Conservation (phyloP, 2,113 vertebrate species). For the Melanostigma gelatinosum region DNA sequence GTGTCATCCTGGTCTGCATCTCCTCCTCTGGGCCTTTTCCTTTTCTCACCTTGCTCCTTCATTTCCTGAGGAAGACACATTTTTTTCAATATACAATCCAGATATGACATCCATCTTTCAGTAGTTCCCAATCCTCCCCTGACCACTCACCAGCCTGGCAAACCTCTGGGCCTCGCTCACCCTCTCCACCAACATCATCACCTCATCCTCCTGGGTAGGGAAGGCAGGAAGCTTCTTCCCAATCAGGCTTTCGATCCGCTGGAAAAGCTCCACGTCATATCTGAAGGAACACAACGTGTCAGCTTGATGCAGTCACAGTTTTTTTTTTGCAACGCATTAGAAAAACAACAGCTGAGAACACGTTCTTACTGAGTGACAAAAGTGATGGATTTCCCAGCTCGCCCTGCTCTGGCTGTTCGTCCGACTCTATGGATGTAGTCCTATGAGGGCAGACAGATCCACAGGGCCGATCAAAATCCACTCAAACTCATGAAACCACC, state of each 20-base stretch:
- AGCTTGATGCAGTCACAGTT: not conserved
- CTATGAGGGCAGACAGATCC: conserved; percentile 72
- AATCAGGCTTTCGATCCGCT: conserved; percentile 95
- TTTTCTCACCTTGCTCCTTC: conserved; percentile 91
- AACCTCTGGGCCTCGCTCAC: conserved; percentile 95
- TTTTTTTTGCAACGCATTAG: not conserved
- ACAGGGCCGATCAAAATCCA: not conserved
- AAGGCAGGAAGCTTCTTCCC: conserved; percentile 97
- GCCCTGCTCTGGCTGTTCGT: conserved; percentile 94
- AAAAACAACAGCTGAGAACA: not conserved
- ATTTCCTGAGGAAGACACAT: conserved; percentile 85
- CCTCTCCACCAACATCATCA: conserved; percentile 97
- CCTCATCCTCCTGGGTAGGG: conserved; percentile 95
- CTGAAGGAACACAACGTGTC: conserved; percentile 68
- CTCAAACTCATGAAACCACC: not conserved
- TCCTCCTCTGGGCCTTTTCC: conserved; percentile 83
- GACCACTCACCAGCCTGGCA: conserved; percentile 88
- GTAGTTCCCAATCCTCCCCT: not conserved
- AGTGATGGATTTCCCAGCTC: conserved; percentile 96
- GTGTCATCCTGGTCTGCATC: conserved; percentile 83
- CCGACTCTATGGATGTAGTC: conserved; percentile 99
- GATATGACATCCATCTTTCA: not conserved
- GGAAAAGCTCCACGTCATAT: conserved; percentile 98
- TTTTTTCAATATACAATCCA: not conserved
- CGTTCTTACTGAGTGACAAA: conserved; percentile 94